Evolutionary conservation across 2,797 vertebrate genomes (phyloP).

Genomic region (Dallia pectoralis): DNA sequence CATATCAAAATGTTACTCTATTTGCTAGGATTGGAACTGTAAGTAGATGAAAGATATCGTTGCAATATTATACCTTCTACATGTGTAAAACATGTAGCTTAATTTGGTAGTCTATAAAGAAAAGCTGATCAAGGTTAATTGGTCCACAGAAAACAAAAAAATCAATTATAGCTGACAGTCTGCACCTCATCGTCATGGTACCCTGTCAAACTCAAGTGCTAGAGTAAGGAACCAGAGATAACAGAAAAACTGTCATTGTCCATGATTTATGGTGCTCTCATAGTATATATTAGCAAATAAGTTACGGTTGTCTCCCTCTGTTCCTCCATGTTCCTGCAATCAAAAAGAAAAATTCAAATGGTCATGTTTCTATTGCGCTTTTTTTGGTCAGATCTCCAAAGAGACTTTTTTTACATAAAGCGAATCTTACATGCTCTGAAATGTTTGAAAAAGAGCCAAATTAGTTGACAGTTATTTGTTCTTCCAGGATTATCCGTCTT

Average conservation of each 20-base stretch:
- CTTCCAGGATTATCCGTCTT: conserved; percentile 52
- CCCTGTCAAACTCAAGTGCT: too few species aligned
- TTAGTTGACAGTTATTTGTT: conserved; percentile 35
- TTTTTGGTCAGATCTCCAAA: background rate
- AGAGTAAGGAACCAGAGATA: too few species aligned
- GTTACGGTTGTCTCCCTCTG: background rate
- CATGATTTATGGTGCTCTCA: too few species aligned
- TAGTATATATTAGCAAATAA: background rate
- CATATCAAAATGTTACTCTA: background rate
- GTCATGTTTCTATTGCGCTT: background rate
- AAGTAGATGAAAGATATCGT: background rate
- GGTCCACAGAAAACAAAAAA: too few species aligned
- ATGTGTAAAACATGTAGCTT: background rate
- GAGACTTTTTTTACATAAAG: conserved; percentile 19
- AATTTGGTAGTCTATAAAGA: too few species aligned
- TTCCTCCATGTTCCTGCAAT: background rate
- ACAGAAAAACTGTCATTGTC: too few species aligned
- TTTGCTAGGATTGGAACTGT: background rate
- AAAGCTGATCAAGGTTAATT: too few species aligned
- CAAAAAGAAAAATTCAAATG: conserved; percentile 8
- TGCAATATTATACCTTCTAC: background rate
- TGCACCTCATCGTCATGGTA: too few species aligned
- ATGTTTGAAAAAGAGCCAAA: conserved; percentile 28
- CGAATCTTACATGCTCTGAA: conserved; percentile 36
- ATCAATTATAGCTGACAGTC: too few species aligned